phyloP scores from a whole-genome alignment of 2,888 invertebrate genomes.

The Yponomeuta evonymella region DNA sequence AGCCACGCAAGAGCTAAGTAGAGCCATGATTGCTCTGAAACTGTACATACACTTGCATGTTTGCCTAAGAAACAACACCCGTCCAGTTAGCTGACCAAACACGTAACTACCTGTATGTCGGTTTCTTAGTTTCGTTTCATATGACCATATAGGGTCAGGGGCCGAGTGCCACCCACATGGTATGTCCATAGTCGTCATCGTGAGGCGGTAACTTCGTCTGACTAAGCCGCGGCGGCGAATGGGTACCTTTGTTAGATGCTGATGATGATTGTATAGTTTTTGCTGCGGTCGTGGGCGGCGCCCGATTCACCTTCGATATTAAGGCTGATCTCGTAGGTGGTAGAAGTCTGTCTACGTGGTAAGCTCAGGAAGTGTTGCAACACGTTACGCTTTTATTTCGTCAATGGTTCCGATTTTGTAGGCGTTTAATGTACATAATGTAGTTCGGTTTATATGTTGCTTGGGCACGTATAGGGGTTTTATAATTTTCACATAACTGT shows the following conservation, averaged over 20 bases:
- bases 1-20: not conserved
- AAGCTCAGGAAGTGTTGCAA: conserved; percentile 42
- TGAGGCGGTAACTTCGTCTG: conserved; percentile 49
- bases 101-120: conserved; percentile 1
- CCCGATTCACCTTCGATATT: conserved; percentile 65
- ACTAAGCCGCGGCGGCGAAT: conserved; percentile 58
- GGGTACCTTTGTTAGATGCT: conserved; percentile 63
- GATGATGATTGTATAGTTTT: conserved; percentile 61
- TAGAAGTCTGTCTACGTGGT: conserved; percentile 30
- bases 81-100: conserved; percentile 14
- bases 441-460: not conserved
- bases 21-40: conserved; percentile 1
- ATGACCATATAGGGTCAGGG: conserved; percentile 52
- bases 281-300: conserved; percentile 51
- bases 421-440: conserved; percentile 2
- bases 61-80: conserved; percentile 9
- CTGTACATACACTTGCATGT: conserved; percentile 5
- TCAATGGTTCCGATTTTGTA: conserved; percentile 12
- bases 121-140: conserved; percentile 34
- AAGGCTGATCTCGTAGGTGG: conserved; percentile 62
- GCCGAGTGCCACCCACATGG: conserved; percentile 55
- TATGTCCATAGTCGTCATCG: conserved; percentile 67
- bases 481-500: not conserved
- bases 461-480: not conserved
- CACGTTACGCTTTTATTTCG: conserved; percentile 35